phyloP scores from a whole-genome alignment of 1,140 invertebrate species.

The Drepana arcuata region DNA sequence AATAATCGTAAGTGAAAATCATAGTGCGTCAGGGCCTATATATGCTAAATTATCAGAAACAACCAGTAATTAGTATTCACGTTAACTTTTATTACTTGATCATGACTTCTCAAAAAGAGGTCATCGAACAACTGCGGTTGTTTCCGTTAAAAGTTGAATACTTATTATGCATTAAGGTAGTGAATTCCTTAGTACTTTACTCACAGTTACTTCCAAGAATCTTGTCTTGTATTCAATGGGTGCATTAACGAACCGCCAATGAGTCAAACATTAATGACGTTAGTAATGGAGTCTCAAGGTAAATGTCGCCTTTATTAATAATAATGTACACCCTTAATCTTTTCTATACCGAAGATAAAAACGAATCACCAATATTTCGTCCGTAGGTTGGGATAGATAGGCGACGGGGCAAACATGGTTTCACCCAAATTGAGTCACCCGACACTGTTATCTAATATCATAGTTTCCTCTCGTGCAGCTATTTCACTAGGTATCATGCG shows the following conservation, averaged over 20 bases:
- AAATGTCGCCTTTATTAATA: conserved; percentile 3
- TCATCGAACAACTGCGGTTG: neutral
- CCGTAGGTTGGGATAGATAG: neutral
- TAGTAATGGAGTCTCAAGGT: conserved; percentile 5
- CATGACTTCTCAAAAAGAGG: conserved; percentile 1
- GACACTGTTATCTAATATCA: conserved; percentile 21
- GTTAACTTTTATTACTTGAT: no score
- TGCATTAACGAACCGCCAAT: conserved; percentile 3
- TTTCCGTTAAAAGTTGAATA: no score
- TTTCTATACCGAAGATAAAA: neutral
- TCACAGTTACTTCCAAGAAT: conserved; percentile 6
- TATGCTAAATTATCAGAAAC: no score
- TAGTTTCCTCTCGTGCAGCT: conserved; percentile 14
- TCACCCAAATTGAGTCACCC: conserved; percentile 19
- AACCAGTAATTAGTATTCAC: no score
- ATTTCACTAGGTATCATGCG: conserved; percentile 9
- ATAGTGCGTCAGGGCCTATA: no score
- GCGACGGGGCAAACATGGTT: conserved; percentile 8
- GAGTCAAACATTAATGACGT: conserved; percentile 8
- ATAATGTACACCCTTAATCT: neutral
- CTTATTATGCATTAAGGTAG: neutral
- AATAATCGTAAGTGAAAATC: no score
- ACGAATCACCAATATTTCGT: neutral
- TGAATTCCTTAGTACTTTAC: conserved; percentile 2
- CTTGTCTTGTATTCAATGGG: conserved; percentile 1